Conservation (phyloP, 1,140 invertebrate genomes). For the Magallana angulata region DNA sequence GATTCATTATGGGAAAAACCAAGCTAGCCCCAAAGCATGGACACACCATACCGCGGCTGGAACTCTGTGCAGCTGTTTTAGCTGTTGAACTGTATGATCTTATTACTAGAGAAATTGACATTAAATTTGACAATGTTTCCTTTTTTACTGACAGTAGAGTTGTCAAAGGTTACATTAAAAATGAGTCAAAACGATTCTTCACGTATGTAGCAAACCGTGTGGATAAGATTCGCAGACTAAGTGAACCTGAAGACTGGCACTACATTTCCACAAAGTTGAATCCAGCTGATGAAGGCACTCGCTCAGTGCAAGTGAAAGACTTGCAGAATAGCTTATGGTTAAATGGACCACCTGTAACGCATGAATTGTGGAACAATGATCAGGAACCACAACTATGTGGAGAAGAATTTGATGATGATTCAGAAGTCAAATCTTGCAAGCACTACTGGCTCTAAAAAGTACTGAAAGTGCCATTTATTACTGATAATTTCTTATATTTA, state of each 20-base stretch:
- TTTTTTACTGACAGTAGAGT: constrained; percentile 44
- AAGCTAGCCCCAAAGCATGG: constrained; percentile 51
- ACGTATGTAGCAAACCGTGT: constrained; percentile 47
- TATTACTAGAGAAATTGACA: constrained; percentile 34
- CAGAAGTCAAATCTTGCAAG: background rate
- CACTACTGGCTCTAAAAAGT: too few relatives aligned
- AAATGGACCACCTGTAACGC: background rate
- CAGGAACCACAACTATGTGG: background rate
- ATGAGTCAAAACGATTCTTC: constrained; percentile 36
- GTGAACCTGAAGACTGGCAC: constrained; percentile 35
- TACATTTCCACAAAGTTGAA: constrained; percentile 19
- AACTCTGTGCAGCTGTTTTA: constrained; percentile 56
- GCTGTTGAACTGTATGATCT: constrained; percentile 37
- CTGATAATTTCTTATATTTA: too few relatives aligned
- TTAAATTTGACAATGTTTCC: background rate
- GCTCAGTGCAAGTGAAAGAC: background rate
- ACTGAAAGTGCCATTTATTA: too few relatives aligned
- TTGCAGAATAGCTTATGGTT: background rate
- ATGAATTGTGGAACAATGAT: background rate
- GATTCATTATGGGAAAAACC: constrained; percentile 54
- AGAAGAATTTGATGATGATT: too few relatives aligned
- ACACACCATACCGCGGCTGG: constrained; percentile 51
- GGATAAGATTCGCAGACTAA: background rate
- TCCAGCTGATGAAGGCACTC: constrained; percentile 3
- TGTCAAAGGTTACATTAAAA: constrained; percentile 23